Conservation (phyloP, 2,113 vertebrate genomes). For the Cryptoleucopteryx plumbea region DNA sequence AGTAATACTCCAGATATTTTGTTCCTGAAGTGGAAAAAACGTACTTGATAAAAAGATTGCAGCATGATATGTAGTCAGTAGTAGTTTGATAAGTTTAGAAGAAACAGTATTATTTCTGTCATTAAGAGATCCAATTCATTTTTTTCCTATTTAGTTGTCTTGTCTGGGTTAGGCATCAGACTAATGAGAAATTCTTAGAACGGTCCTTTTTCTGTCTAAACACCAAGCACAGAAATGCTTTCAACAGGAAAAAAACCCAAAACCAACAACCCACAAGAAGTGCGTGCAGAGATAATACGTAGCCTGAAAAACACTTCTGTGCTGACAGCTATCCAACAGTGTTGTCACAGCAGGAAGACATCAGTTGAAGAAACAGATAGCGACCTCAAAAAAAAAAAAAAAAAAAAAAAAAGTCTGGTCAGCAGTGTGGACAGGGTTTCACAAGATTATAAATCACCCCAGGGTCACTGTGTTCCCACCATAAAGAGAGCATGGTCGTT, state of each 20-base stretch:
- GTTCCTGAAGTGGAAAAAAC: not conserved
- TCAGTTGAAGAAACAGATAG: constrained; percentile 93
- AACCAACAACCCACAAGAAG: constrained; percentile 51
- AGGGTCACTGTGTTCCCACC: constrained; percentile 90
- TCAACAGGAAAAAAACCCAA: constrained; percentile 50
- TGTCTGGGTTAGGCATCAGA: constrained; percentile 63
- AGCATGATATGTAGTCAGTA: not conserved
- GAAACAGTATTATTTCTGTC: constrained; percentile 48
- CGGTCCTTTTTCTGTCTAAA: constrained; percentile 65
- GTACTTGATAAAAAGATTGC: not conserved
- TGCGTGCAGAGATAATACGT: constrained; percentile 73
- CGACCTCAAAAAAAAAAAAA: constrained; percentile 70
- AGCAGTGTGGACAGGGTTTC: constrained; percentile 82
- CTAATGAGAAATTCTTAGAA: constrained; percentile 76
- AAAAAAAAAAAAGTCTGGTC: constrained; percentile 77
- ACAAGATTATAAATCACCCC: constrained; percentile 94
- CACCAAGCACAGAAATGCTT: constrained; percentile 72
- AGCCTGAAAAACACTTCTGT: constrained; percentile 82
- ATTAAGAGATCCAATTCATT: constrained; percentile 49
- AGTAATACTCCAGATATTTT: not conserved
- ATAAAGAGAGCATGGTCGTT: constrained; percentile 78
- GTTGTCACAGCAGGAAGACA: constrained; percentile 96
- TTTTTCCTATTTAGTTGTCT: constrained; percentile 64
- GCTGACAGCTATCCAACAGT: constrained; percentile 92
- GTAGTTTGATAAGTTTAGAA: constrained; percentile 19